These are phyloP conservation scores for Leucozona laternaria DNA, from an alignment of 2,888 invertebrate genomes.

Conservation along the genomic window DNA sequence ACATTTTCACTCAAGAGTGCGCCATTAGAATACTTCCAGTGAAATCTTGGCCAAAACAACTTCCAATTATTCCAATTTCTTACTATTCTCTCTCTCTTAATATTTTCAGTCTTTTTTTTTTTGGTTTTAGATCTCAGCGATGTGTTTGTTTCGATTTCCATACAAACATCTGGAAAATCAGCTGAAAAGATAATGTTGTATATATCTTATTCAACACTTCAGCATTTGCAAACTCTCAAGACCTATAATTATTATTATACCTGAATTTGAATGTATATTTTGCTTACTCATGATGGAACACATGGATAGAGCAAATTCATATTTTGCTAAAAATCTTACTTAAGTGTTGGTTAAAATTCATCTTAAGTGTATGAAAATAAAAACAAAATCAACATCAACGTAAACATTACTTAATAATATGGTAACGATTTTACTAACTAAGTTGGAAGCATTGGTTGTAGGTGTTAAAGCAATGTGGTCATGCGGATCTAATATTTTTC, in stretches of 20 bases:
- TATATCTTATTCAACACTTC: slow-evolving; percentile 26
- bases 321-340: slow-evolving; percentile 15
- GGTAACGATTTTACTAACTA: slow-evolving; percentile 32
- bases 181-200: slow-evolving; percentile 36
- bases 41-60: slow-evolving; percentile 50
- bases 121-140: not conserved
- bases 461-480: slow-evolving; percentile 65
- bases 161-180: slow-evolving; percentile 22
- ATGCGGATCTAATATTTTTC: slow-evolving; percentile 52
- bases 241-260: slow-evolving; percentile 15
- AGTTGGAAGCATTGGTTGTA: slow-evolving; percentile 56
- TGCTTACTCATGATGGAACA: not conserved
- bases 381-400: slow-evolving; percentile 15
- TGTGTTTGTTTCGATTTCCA: not conserved
- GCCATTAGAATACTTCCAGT: slow-evolving; percentile 57
- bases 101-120: not conserved
- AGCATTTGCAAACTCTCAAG: not conserved
- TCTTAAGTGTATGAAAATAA: not conserved
- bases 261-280: slow-evolving; percentile 22
- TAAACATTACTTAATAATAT: slow-evolving; percentile 66
- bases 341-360: slow-evolving; percentile 22
- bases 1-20: slow-evolving; percentile 40
- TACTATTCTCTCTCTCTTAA: slow-evolving; percentile 2
- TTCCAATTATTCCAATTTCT: slow-evolving; percentile 1
- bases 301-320: not conserved